Conservation (phyloP, 2,888 invertebrate species). For the Acanthosepion lycidas region DNA sequence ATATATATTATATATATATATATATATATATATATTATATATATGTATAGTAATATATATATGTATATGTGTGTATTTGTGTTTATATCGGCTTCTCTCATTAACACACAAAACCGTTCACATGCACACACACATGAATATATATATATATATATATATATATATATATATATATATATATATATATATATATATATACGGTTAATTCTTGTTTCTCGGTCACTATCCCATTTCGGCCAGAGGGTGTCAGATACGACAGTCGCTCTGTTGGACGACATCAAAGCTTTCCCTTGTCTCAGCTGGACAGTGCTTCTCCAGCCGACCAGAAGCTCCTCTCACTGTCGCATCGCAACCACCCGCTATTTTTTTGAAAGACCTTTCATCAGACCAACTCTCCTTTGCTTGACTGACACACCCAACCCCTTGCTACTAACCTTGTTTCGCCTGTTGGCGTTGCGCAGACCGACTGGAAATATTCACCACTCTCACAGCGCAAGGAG, state of each 20-base stretch:
- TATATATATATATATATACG: too few species aligned
- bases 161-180: too few species aligned
- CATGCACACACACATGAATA: too few species aligned
- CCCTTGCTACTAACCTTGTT: background rate
- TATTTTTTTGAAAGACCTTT: background rate
- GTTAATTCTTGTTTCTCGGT: background rate
- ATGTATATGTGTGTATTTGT: too few species aligned
- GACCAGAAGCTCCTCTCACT: background rate
- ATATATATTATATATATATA: too few species aligned
- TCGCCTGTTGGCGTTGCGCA: background rate
- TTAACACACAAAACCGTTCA: too few species aligned
- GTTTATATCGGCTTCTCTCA: too few species aligned
- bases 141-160: too few species aligned
- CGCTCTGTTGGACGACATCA: background rate
- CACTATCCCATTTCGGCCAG: background rate
- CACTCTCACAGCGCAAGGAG: background rate
- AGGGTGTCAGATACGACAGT: background rate
- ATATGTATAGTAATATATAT: too few species aligned
- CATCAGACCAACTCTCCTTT: background rate
- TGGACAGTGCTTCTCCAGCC: background rate
- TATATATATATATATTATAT: too few species aligned
- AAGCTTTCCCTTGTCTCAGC: background rate
- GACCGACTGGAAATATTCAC: background rate
- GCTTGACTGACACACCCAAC: background rate
- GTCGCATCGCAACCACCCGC: background rate